A percentile compares a stretch with the other conserved stretches of the same genome.
These are phyloP conservation scores for Rhynchonycteris naso DNA, from an alignment of 2,797 vertebrate species.

Conservation along the genomic window DNA sequence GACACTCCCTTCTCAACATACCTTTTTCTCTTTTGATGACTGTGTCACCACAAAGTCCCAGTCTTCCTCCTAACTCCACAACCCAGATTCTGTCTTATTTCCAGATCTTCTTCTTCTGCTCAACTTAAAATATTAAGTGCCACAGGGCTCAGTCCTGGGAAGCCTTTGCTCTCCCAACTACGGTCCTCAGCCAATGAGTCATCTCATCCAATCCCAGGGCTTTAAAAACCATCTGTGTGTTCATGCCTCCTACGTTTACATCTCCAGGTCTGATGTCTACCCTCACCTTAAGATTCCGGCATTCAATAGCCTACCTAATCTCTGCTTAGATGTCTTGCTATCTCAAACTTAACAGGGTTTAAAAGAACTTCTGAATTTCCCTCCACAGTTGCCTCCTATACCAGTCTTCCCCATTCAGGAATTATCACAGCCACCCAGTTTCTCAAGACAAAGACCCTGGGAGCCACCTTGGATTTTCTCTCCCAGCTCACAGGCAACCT, in stretches of 20 bases:
- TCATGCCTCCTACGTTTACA: neutral
- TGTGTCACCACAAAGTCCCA: neutral
- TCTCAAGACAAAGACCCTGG: neutral
- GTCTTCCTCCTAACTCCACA: neutral
- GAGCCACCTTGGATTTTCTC: neutral
- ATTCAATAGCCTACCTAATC: neutral
- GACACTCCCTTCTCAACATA: neutral
- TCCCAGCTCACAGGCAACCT: neutral
- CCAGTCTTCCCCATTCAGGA: neutral
- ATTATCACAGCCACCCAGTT: neutral
- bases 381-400: neutral
- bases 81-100: neutral
- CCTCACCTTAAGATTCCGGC: neutral
- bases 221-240: neutral
- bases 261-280: neutral
- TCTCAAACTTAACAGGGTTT: neutral
- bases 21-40: neutral
- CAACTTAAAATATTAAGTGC: neutral
- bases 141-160: neutral
- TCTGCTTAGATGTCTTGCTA: neutral
- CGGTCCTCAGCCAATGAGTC: neutral
- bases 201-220: neutral
- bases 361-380: neutral
- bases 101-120: neutral
- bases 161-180: neutral